Percentiles rank a stretch among this genome's conserved stretches.
Evolutionary conservation across 1,140 invertebrate species (phyloP).

Genomic region (Olivierus martensii): DNA sequence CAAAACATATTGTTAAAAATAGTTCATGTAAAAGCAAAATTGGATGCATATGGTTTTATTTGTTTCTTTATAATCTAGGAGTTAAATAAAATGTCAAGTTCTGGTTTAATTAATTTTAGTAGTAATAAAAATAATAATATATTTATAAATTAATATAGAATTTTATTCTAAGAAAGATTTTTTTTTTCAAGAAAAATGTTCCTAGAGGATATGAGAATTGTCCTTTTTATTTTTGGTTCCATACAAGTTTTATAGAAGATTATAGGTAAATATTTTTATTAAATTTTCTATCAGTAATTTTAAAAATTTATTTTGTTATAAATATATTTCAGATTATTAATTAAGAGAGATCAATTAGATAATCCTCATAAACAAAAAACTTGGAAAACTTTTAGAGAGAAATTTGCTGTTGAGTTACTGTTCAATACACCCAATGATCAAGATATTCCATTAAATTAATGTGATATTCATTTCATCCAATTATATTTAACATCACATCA

Average conservation of each 20-base stretch:
- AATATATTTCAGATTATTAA: slow-evolving; percentile 25
- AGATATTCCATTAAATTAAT: slow-evolving; percentile 8
- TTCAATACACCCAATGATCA: slow-evolving; percentile 12
- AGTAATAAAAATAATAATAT: no score
- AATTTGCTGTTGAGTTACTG: slow-evolving; percentile 30
- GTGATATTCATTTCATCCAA: no score
- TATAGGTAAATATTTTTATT: slow-evolving; percentile 27
- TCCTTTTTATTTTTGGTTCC: slow-evolving; percentile 43
- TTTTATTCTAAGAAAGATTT: background rate
- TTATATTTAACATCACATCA: background rate
- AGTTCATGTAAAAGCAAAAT: no score
- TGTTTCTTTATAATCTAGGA: no score
- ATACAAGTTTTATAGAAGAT: slow-evolving; percentile 37
- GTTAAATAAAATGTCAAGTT: no score
- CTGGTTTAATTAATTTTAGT: no score
- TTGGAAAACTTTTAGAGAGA: slow-evolving; percentile 32
- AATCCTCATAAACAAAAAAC: slow-evolving; percentile 41
- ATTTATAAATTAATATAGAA: no score
- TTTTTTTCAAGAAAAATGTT: slow-evolving; percentile 29
- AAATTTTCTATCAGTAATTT: slow-evolving; percentile 3
- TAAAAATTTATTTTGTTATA: no score
- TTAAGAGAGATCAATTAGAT: slow-evolving; percentile 35
- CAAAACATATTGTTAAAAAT: no score
- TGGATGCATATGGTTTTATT: no score
- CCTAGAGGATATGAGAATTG: slow-evolving; percentile 40